Base-by-base conservation (phyloP, 2,888 invertebrate species). In the Merodon equestris region DNA sequence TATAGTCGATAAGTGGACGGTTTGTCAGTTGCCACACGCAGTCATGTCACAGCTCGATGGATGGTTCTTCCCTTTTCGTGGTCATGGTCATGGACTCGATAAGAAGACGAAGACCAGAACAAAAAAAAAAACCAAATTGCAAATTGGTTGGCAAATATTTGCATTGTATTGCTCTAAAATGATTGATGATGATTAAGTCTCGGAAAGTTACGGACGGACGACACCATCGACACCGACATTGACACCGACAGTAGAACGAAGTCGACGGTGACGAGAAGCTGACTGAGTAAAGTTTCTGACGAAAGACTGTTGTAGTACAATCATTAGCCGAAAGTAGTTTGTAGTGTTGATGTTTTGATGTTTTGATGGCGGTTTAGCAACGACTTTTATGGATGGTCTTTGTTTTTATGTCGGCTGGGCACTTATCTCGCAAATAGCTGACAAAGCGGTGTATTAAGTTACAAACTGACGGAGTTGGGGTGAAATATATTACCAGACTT, bases 171-270 rank as follows among this genome's bases (percentile, higher is more conserved):
- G 63, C 36, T 61, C 47, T 61, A 40, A 73, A 77, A 77, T 77
- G 77, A 77, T 77, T 73, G 77, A 77, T 77, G 77, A 68, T 77
- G 67, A 73, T 77, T 73, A 77, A 67, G 53, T 67, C 53, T 14
- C 40, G 27, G 19, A 15, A 48, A n/a, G n/a, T 40, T 10, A 10
- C n/a, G 10, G 1, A 40, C 61, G 36, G 61, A 48, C 45, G 19
- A 44, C 40, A 38, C 51, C 40, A 40, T 36, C 48, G n/a, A 53
- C 45, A 36, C 4, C 19, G 44, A 36, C 40, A 10, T 15, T 18
- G 18, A 48, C 13, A 17, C 13, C 36, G 47, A 27, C n/a, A 18
- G 42, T 54, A 54, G 2, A 38, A 27, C 7, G 27, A 7, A 27
- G 7, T 7, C 2, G 27, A 27, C 5, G 40, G 10, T 36, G 9